phyloP scores from a whole-genome alignment of 2,888 invertebrate genomes.

The Trachelus tabidus region DNA sequence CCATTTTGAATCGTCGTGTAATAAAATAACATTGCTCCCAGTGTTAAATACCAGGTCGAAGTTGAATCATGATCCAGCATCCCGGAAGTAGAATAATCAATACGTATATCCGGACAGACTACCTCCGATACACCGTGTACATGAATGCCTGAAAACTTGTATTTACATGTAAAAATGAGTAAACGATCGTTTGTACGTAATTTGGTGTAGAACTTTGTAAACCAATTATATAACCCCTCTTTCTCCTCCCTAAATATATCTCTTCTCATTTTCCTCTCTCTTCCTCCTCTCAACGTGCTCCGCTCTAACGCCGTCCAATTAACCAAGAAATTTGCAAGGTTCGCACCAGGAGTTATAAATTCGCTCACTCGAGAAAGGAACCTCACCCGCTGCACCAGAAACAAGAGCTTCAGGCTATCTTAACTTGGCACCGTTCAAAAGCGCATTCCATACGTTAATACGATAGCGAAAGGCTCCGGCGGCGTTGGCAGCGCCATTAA shows the following conservation, averaged over 20 bases:
- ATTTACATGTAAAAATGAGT: no score
- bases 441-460: neutral
- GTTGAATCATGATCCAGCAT: neutral
- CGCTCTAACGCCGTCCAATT: slow-evolving; percentile 38
- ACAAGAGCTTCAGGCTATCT: neutral
- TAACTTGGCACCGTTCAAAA: neutral
- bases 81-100: neutral
- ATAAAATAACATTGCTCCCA: neutral
- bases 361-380: neutral
- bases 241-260: neutral
- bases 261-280: neutral
- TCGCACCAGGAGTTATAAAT: slow-evolving; percentile 1
- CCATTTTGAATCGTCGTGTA: neutral
- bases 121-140: neutral
- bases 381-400: neutral
- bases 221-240: neutral
- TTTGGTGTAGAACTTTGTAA: neutral
- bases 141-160: neutral
- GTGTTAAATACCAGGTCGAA: neutral
- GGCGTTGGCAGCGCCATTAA: neutral
- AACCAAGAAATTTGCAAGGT: slow-evolving; percentile 35
- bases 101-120: neutral
- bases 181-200: neutral
- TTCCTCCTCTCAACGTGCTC: neutral
- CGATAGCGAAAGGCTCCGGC: neutral